Evolutionary conservation across 2,888 invertebrate genomes (phyloP), one percentile per base, ranked within the genome.

Genomic region (Alviniconcha strummeri): DNA sequence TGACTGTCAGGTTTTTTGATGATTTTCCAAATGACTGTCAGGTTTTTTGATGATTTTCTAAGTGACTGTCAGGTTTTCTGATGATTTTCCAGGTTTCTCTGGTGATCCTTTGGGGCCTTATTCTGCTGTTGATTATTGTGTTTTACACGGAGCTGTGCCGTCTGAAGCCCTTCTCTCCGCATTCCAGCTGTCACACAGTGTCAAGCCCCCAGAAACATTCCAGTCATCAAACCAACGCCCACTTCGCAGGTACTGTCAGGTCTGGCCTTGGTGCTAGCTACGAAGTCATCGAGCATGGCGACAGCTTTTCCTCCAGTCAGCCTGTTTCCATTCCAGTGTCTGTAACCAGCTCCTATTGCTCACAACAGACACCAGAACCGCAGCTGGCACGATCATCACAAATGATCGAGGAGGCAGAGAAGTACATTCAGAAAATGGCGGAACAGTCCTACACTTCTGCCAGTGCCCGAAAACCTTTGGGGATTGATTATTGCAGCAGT

Each of bases 361-460:
- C 80, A 4, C 19, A 74, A 15, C 71, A 71, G 36, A 52, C 71
- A 8, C 5, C 71, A 9, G n/a, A 69, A 9, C 17, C 19, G 19
- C 11, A 9, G 9, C 74, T 81, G 36, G 81, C 17, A 71, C 36
- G 57, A 74, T 81, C 81, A 8, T 81, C 81, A 13, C 57, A 81
- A 36, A 81, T 81, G 81, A 81, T 81, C 17, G 81, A 81, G n/a
- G 81, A 81, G 57, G 81, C 74, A 4, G 81, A 81, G 60, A 81
- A 81, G 69, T 81, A 36, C 15, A 81, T 81, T 56, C 81, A 74
- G 52, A 69, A 17, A 57, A 57, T 74, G 56, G 81, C 81, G 56
- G 74, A 55, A 4, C 36, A 74, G 60, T 74, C 72, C 36, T 72
- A 7, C 60, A 19, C 19, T 55, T 56, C 80, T 54, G 19, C 36